These are phyloP conservation scores for Pantherophis vulpinus DNA, from an alignment of 2,797 vertebrate species.

Conservation along the genomic window DNA sequence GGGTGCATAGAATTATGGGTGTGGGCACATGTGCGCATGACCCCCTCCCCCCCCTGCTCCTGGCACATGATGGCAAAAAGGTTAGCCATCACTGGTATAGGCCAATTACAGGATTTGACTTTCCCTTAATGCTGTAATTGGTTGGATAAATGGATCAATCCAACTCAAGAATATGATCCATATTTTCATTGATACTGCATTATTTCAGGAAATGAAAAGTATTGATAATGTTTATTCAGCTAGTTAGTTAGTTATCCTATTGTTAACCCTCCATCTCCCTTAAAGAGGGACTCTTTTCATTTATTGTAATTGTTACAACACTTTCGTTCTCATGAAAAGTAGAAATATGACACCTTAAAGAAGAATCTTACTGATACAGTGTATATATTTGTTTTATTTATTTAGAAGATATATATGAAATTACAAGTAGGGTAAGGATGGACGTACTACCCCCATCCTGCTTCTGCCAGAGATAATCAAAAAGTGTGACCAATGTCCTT, in stretches of 20 bases:
- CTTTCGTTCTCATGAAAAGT: neutral
- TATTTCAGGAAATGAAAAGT: neutral
- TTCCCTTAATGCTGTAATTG: conserved; percentile 15
- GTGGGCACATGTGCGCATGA: no score
- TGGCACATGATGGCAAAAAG: no score
- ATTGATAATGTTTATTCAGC: neutral
- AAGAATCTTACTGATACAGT: neutral
- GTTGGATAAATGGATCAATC: conserved; percentile 18
- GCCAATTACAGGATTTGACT: conserved; percentile 15
- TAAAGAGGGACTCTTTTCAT: neutral
- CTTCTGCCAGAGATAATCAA: neutral
- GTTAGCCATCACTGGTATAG: neutral
- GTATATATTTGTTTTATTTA: neutral
- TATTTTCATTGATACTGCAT: neutral
- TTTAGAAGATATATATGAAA: neutral
- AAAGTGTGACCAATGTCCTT: neutral
- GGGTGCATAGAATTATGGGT: no score
- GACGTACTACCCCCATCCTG: neutral
- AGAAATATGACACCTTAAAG: neutral
- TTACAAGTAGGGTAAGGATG: neutral
- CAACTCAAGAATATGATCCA: neutral
- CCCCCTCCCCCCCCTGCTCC: no score
- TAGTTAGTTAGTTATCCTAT: neutral
- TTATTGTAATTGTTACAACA: neutral
- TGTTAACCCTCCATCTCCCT: neutral